Evolutionary conservation across 2,888 invertebrate genomes (phyloP), one percentile per base, ranked within the genome.

Genomic region (Gasteruption jaculator): DNA sequence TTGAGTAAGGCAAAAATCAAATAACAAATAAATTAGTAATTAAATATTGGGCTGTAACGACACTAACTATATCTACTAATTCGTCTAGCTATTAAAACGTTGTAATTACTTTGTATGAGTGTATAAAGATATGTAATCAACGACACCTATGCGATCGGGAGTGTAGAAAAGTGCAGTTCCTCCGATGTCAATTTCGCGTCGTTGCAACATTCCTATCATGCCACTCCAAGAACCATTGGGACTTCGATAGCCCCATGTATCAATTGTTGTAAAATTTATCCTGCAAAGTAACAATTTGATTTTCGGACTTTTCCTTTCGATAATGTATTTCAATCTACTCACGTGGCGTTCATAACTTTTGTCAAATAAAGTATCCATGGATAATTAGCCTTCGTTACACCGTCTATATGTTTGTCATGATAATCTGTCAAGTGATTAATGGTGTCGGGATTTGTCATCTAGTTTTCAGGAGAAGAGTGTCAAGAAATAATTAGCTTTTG

Each of bases 111-210:
- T 71, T 1, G 82, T 83, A 2, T 80, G 78, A 0, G 83, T 80
- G 10, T 83, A 81, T 68, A 83, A 80, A 21, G 82, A 76, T 34
- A 85, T 76, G 57, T 82, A 85, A 52, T 83, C 80, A 4, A 84
- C 76, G 16, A 80, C 72, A 0, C 75, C 71, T 35, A 82, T 68
- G 3, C 85, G 74, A 57, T 84, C 80, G 2, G 71, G 59, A 1
- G 80, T 80, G 41, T 84, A 72, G 56, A 84, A 74, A 27, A 69
- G 55, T 0, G 70, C 64, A 4, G 74, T 74, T 7, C 73, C 75
- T 5, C 67, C 66, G 14, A 72, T 48, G 40, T 72, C 71, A 11
- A 65, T 61, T 41, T 71, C 65, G 3, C 58, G 56, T 4, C 63
- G 60, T 5, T 58, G 54, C 44, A 71, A 31, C 47, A 63, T 53